Base-by-base conservation (phyloP, 2,797 vertebrate genomes). In the Anguilla anguilla region DNA sequence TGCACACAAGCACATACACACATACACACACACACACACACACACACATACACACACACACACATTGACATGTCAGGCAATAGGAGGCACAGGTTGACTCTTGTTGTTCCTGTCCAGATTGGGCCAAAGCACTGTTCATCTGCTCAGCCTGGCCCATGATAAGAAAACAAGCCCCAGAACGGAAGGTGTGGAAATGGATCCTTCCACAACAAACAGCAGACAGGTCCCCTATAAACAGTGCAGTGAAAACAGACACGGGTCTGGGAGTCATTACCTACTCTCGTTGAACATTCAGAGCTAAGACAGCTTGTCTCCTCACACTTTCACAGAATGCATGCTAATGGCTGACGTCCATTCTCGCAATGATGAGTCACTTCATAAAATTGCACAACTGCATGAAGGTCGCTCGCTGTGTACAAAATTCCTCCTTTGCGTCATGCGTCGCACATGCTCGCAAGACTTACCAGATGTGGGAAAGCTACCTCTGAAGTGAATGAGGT, bases 111-210 rank as follows among this genome's bases (percentile, higher is more conserved):
- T 90, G 28, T 83, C 86, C 35, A 59, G 53, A 35, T 11, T 39
- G 49, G 43, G 22, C 81, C 22, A 35, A 84, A 6, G 5, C 17
- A 51, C 77, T 49, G 67, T 9, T 53, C 83, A 84, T 79, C 19
- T 59, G 53, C 7, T 55, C 86, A 85, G 28, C 64, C 86, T 85
- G 43, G 74, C 51, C 87, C 81, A 90, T 88, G 81, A 79, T 72
- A 91, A n/a, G 51, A 53, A 46, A 90, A 93, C 87, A 90, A 92
- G 86, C 86, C 86, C 64, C 61, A 69, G 86, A 35, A 9, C 88
- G 49, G 53, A 89, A 79, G 69, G 74, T 88, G 67, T 87, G 86
- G 92, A 92, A 92, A 90, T 89, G 89, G 87, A 91, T 77, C 82
- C 86, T 86, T 90, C 86, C 91, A 84, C 89, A 90, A 77, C 17